These are phyloP conservation scores for Hydrochoerus hydrochaeris DNA, from an alignment of 2,113 vertebrate species.

Conservation along the genomic window DNA sequence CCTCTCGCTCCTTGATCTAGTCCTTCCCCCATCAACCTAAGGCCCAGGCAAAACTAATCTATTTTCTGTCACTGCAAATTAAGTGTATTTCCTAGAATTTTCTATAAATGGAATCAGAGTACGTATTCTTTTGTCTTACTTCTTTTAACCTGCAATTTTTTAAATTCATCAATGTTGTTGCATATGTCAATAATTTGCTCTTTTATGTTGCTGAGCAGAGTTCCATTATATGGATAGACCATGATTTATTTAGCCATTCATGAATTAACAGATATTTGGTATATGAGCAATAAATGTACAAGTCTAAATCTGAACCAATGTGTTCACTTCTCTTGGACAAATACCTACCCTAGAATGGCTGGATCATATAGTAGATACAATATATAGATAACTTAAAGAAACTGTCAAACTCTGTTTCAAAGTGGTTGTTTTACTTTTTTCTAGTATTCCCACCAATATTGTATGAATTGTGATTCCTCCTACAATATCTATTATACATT, in stretches of 20 bases:
- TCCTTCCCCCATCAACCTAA: background rate
- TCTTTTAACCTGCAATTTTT: background rate
- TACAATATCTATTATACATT: background rate
- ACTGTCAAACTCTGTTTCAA: background rate
- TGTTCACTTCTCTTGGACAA: background rate
- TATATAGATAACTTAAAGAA: background rate
- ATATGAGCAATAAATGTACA: background rate
- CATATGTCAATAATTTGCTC: constrained; percentile 2
- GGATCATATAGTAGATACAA: background rate
- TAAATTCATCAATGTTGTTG: background rate
- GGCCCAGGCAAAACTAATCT: background rate
- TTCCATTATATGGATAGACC: background rate
- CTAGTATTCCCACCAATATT: background rate
- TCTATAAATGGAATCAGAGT: background rate
- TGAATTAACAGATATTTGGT: background rate
- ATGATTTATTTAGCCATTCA: background rate
- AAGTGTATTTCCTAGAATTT: background rate
- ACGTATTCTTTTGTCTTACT: background rate
- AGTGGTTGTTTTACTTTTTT: background rate
- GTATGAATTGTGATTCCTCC: background rate
- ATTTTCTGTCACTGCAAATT: background rate
- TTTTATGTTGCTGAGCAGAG: background rate
- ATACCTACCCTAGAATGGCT: background rate
- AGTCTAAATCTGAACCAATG: background rate
- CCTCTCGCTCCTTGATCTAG: background rate